Percentiles rank a stretch among this genome's conserved stretches.
phyloP scores from a whole-genome alignment of 2,797 vertebrate genomes.

The Lerista edwardsae region DNA sequence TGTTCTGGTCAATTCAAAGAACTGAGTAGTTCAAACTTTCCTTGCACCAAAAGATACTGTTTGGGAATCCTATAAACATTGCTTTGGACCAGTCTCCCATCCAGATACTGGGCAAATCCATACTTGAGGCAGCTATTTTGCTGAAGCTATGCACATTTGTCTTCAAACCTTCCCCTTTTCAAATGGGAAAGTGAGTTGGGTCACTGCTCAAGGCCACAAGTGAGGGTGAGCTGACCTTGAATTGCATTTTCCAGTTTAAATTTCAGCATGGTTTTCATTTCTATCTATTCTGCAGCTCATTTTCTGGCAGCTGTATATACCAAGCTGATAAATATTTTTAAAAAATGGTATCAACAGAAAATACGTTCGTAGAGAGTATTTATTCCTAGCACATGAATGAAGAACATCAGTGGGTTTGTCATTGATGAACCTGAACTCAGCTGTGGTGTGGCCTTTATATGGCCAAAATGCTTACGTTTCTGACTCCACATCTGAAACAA shows the following conservation, averaged over 20 bases:
- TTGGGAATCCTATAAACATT: too few species aligned
- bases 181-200: too few species aligned
- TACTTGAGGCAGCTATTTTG: too few species aligned
- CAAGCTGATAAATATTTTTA: background rate
- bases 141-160: too few species aligned
- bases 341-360: slow-evolving; percentile 37
- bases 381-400: background rate
- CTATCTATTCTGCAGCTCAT: background rate
- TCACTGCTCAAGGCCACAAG: background rate
- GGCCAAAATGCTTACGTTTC: slow-evolving; percentile 27
- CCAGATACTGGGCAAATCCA: background rate
- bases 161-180: background rate
- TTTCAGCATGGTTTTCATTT: background rate
- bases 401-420: background rate
- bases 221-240: background rate
- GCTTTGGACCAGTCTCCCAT: too few species aligned
- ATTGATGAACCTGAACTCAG: background rate
- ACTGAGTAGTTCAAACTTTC: background rate
- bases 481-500: slow-evolving; percentile 19
- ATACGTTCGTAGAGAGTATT: slow-evolving; percentile 37
- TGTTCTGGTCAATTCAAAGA: background rate
- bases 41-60: too few species aligned
- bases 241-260: background rate
- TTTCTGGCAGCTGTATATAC: background rate
- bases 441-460: background rate